Base-by-base conservation (phyloP, 1,140 invertebrate species). In the Littorina saxatilis region DNA sequence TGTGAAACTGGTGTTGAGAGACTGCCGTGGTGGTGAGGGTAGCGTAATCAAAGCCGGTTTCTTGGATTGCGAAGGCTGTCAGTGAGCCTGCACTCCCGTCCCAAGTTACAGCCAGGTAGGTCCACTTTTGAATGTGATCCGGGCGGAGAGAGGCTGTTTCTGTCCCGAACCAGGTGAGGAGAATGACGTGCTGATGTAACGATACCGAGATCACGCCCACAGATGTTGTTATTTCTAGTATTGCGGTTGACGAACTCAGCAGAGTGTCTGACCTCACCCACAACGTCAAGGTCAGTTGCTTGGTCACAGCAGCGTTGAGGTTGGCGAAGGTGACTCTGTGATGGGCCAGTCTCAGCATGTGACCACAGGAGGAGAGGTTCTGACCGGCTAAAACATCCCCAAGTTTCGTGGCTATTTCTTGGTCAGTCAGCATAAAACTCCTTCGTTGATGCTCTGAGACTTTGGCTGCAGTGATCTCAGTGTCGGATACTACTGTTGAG, bases 31-130 rank as follows among this genome's bases (percentile, higher is more conserved):
- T 63, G 20, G 68, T 43, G 17, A 63, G 27, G n/a, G 76, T 74
- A 17, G 35, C 29, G 58, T 84, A 84, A 52, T 83, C 76, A 27
- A 86, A 66, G 17, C 50, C 74, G n/a, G 29, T 50, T 58, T 84
- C 58, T 29, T 80, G 78, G 50, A 86, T 80, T 15, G 79, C 58
- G 61, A 82, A 85, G 1, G 82, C 35, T 1, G 82, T 52, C 61
- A 85, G 50, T 39, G 77, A 61, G 27, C 82, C 83, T 40, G 79
- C 76, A 9, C 29, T 17, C 20, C 72, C 77, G 20, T 80, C 40
- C 86, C 86, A 86, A 4, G 80, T 78, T 2, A 87, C 9, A 29
- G 84, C 70, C 27, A 84, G 55, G 55, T 86, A 83, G 43, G 77
- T 80, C 86, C 86, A 87, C 50, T 39, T 52, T 55, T 29, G 68